phyloP scores from a whole-genome alignment of 2,797 vertebrate genomes.

The Coracias cyanogaster region DNA sequence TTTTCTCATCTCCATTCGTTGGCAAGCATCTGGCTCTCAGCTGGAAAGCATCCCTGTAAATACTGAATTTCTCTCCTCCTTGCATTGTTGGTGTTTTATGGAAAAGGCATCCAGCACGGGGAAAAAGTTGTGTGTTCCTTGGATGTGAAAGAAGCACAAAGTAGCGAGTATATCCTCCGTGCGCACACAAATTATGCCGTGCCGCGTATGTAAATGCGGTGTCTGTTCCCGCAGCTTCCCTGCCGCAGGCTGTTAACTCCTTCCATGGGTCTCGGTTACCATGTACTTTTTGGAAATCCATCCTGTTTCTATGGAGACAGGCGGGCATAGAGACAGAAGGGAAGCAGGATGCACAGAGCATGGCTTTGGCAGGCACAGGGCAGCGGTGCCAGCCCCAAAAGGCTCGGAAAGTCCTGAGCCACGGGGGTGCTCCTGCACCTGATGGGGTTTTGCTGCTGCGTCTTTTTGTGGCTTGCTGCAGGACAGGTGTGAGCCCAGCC shows the following conservation, averaged over 20 bases:
- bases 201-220: not conserved
- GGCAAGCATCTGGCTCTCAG: not conserved
- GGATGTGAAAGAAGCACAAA: not conserved
- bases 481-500: not conserved
- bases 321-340: not conserved
- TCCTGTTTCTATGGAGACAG: conserved; percentile 48
- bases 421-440: accelerated
- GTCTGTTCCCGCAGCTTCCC: not conserved
- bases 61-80: not conserved
- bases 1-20: not conserved
- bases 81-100: not conserved
- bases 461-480: not conserved
- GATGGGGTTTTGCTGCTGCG: not conserved
- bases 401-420: not conserved
- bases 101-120: not conserved
- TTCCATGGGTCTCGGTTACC: not conserved
- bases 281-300: not conserved
- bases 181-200: not conserved
- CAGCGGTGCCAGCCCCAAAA: not conserved
- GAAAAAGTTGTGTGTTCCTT: not conserved
- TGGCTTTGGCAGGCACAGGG: not conserved
- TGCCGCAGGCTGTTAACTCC: not conserved
- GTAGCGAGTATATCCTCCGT: accelerated
- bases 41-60: not conserved
- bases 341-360: not conserved